Base-by-base conservation (phyloP, 2,888 invertebrate genomes). In the Eupithecia exiguata region DNA sequence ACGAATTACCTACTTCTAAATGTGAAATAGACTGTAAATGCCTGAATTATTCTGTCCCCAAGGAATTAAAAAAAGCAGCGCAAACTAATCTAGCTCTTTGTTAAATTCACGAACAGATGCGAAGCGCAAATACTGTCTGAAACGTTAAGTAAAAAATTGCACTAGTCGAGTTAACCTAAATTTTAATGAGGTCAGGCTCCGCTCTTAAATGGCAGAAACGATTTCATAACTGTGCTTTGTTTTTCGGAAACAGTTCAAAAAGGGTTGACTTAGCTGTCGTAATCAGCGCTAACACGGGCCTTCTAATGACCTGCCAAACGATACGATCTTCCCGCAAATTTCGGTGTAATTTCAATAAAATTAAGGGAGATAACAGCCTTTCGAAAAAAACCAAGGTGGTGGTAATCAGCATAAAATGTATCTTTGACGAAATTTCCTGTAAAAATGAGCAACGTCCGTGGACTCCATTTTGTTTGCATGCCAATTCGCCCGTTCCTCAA, bases 131-230 rank as follows among this genome's bases (percentile, higher is more conserved):
- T 78, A 75, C 46, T 70, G 67, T 43, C 75, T 58, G 58, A 25
- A 25, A 12, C 21, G 21, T 53, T 21, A 25, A 53, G 53, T 53
- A 14, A 78, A 80, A 79, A 79, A 77, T 74, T 78, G 74, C 75
- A 74, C 77, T 67, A 74, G 62, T 69, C 69, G 76, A 74, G 72
- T 71, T 77, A 80, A 79, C 78, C 78, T 77, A 75, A 79, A 12
- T 58, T 79, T 80, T 69, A 21, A 78, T 69, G 78, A 76, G 79
- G 78, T 72, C 80, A 74, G 74, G 66, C 73, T 69, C 71, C 71
- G 71, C 72, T 72, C 69, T 76, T 69, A 69, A 76, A 71, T 30
- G 68, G 70, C 49, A 49, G 62, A 71, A 69, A 68, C 58, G 66
- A 58, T 25, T 46, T 74, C 53, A 69, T 70, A 70, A 63, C 67